Percentiles rank a stretch among this genome's conserved stretches.
These are phyloP conservation scores for Lasiommata megera DNA, from an alignment of 2,888 invertebrate genomes.

Conservation along the genomic window DNA sequence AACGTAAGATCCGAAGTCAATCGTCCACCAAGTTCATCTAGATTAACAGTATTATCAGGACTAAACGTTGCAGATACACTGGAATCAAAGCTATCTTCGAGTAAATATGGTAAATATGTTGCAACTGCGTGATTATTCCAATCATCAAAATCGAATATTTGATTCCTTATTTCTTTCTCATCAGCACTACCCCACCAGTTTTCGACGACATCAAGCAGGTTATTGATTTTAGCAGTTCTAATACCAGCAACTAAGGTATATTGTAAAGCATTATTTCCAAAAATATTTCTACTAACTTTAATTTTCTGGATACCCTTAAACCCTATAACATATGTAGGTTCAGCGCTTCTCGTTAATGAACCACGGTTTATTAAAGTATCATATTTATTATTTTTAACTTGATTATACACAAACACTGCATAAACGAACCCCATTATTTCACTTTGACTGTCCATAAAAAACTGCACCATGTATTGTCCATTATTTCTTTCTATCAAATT, in stretches of 20 bases:
- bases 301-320: slow-evolving; percentile 98
- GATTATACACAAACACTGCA: slow-evolving; percentile 90
- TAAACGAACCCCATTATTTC: slow-evolving; percentile 93
- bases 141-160: slow-evolving; percentile 98
- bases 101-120: slow-evolving; percentile 92
- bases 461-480: slow-evolving; percentile 92
- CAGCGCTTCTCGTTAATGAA: slow-evolving; percentile 57
- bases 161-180: slow-evolving; percentile 86
- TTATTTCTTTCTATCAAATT: slow-evolving; percentile 91
- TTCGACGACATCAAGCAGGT: slow-evolving; percentile 91
- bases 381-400: slow-evolving; percentile 86
- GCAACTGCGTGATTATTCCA: slow-evolving; percentile 99
- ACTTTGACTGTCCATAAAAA: slow-evolving; percentile 94
- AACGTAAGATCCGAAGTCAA: slow-evolving; percentile 85
- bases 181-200: slow-evolving; percentile 98
- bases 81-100: slow-evolving; percentile 88
- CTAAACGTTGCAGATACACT: slow-evolving; percentile 87
- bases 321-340: slow-evolving; percentile 92
- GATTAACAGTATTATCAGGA: slow-evolving; percentile 77
- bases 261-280: slow-evolving; percentile 90
- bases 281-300: slow-evolving; percentile 92
- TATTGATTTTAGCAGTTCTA: slow-evolving; percentile 92
- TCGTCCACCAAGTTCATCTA: slow-evolving; percentile 89
- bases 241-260: slow-evolving; percentile 97
- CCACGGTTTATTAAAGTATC: slow-evolving; percentile 57